Evolutionary conservation across 2,888 invertebrate genomes (phyloP), one percentile per base, ranked within the genome.

Genomic region (Ischnura elegans): DNA sequence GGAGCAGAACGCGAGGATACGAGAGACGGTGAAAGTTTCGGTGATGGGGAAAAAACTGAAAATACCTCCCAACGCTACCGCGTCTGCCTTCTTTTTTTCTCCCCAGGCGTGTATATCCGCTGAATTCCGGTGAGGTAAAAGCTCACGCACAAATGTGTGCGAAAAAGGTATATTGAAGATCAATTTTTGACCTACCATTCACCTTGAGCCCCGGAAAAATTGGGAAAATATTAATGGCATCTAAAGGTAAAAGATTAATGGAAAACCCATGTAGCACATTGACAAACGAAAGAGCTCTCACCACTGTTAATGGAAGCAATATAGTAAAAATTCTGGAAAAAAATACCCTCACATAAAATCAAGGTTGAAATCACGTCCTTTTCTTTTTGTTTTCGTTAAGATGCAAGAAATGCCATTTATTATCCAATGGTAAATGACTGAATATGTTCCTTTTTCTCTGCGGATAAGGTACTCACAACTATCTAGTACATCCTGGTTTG

Each of bases 11-110:
- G 55, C 87, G 87, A 42, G 87, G 90, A 55, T 61, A 42, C 61
- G 90, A 61, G 90, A 61, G 90, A 90, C n/a, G 61, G 90, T 66
- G 90, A 90, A 90, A 90, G 90, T 90, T 90, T 61, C 86, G 55
- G 66, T 42, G 66, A 43, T 43, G 43, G 90, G 61, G 55, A 90
- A 61, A 90, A 90, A 76, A 76, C 76, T 76, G 76, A 76, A 90
- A 43, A 66, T 90, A 61, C 42, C 61, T 87, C 25, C 51, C 55
- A 55, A n/a, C 42, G 90, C 25, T 61, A 25, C 55, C 90, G 10
- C 4, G 90, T 61, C 13, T 0, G 25, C 45, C 61, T n/a, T 8
- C n/a, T 43, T 61, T 90, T 76, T 36, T 36, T n/a, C 10, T 36
- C 36, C 36, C 43, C 36, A 13, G 90, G 61, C 61, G 90, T 43